Conservation (phyloP, 2,797 vertebrate genomes). For the Chloroceryle amazona region DNA sequence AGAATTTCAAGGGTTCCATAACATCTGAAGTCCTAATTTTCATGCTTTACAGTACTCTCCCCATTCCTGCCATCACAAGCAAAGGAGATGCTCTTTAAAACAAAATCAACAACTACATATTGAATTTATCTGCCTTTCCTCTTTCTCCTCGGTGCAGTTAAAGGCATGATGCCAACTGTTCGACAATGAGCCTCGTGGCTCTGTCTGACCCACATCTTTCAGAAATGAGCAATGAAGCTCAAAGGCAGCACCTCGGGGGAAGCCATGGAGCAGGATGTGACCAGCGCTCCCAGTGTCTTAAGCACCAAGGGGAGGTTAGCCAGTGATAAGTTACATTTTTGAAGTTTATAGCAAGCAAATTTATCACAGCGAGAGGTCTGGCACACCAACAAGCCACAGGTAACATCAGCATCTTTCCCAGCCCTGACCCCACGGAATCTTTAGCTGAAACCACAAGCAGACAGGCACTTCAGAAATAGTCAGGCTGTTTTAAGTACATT, state of each 20-base stretch:
- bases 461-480: not conserved
- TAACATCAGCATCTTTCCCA: not conserved
- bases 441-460: not conserved
- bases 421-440: not conserved
- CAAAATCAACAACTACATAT: not conserved
- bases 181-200: not conserved
- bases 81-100: conserved; percentile 8
- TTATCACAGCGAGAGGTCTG: not conserved
- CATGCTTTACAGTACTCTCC: not conserved
- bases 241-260: not conserved
- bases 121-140: conserved; percentile 1
- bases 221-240: not conserved
- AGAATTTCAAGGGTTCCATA: not conserved
- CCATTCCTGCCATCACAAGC: not conserved
- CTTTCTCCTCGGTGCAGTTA: not conserved
- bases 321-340: not conserved
- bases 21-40: not conserved
- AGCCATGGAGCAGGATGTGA: not conserved
- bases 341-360: not conserved
- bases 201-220: not conserved
- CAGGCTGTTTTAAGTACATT: not conserved
- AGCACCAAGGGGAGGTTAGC: not conserved
- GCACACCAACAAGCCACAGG: not conserved
- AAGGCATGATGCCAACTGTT: not conserved
- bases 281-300: not conserved